Conservation (phyloP, 2,113 vertebrate genomes). For the Struthio camelus region DNA sequence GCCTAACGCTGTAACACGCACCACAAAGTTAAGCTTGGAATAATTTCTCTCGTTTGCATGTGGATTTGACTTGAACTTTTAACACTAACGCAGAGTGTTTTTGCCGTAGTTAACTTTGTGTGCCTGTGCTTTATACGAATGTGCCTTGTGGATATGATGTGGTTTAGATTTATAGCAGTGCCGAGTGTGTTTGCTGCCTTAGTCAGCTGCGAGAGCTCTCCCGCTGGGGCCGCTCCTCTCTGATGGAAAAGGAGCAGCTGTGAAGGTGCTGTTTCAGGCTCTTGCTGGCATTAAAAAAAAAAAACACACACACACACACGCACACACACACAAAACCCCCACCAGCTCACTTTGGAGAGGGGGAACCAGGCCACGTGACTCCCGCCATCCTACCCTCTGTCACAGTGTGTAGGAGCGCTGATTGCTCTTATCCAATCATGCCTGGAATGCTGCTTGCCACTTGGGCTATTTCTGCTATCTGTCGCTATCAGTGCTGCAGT, state of each 20-base stretch:
- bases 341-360: slow-evolving; percentile 74
- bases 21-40: not conserved
- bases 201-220: slow-evolving; percentile 78
- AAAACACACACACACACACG: too few species aligned
- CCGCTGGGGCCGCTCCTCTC: slow-evolving; percentile 70
- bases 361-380: slow-evolving; percentile 85
- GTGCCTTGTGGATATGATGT: slow-evolving; percentile 34
- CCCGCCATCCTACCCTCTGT: slow-evolving; percentile 87
- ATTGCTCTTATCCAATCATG: slow-evolving; percentile 93
- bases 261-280: slow-evolving; percentile 84
- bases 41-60: not conserved
- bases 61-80: not conserved
- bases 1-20: slow-evolving; percentile 30
- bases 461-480: slow-evolving; percentile 99
- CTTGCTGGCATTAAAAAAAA: slow-evolving; percentile 67
- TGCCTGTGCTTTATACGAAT: not conserved
- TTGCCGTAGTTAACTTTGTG: not conserved
- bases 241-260: slow-evolving; percentile 90
- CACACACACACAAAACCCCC: slow-evolving; percentile 36
- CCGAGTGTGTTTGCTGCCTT: slow-evolving; percentile 60
- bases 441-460: slow-evolving; percentile 95
- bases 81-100: not conserved
- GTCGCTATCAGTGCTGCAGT: slow-evolving; percentile 87
- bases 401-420: slow-evolving; percentile 82
- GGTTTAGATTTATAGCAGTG: slow-evolving; percentile 74